Evolutionary conservation across 2,888 invertebrate species (phyloP).

Genomic region (Pseudolycoriella hygida): DNA sequence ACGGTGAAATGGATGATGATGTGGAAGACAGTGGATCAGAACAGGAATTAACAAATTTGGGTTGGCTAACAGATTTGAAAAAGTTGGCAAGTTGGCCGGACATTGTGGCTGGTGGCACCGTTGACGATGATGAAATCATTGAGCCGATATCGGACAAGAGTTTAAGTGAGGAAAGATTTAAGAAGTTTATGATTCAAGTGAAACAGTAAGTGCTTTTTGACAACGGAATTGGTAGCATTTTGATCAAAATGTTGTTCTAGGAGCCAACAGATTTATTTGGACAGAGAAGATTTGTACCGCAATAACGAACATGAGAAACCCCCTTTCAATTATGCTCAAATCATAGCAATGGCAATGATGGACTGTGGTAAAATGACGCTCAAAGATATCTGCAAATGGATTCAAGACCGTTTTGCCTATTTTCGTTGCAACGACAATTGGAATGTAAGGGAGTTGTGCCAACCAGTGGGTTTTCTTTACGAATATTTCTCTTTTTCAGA

Average conservation of each 20-base stretch:
- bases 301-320: conserved; percentile 23
- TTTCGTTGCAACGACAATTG: conserved; percentile 27
- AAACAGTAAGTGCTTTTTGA: conserved; percentile 17
- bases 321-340: conserved; percentile 28
- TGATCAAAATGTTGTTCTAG: conserved; percentile 10
- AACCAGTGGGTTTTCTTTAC: not conserved
- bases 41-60: conserved; percentile 23
- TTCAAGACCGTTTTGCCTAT: conserved; percentile 26
- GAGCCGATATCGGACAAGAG: conserved; percentile 15
- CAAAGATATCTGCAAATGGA: conserved; percentile 28
- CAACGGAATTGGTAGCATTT: not conserved
- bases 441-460: conserved; percentile 21
- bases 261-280: conserved; percentile 21
- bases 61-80: conserved; percentile 24
- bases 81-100: conserved; percentile 22
- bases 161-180: conserved; percentile 21
- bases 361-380: conserved; percentile 25
- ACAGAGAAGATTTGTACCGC: conserved; percentile 18
- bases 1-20: conserved; percentile 1
- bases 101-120: conserved; percentile 12
- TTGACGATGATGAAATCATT: conserved; percentile 1
- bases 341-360: conserved; percentile 29
- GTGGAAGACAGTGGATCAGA: conserved; percentile 17
- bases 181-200: conserved; percentile 24
- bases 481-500: conserved; percentile 15